Conservation (phyloP, 2,113 vertebrate genomes). For the Grammomys dolichurus region DNA sequence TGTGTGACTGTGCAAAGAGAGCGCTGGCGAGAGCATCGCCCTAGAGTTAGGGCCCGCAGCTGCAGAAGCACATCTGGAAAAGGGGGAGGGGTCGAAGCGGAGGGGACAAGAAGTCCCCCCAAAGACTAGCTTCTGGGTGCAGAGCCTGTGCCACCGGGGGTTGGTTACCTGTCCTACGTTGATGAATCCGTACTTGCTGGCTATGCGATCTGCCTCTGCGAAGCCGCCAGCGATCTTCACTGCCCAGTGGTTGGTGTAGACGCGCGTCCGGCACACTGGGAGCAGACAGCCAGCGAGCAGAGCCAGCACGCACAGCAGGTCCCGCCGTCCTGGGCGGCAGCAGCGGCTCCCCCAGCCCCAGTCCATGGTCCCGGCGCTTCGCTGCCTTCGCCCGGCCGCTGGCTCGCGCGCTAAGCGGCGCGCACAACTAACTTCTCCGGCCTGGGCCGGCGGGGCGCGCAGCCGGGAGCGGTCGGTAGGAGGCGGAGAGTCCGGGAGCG, state of each 20-base stretch:
- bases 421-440: conserved; percentile 83
- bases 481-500: conserved; percentile 72
- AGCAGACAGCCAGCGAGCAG: conserved; percentile 92
- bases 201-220: conserved; percentile 94
- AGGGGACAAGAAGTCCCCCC: conserved; percentile 34
- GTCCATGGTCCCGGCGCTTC: conserved; percentile 89
- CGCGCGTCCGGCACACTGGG: conserved; percentile 92
- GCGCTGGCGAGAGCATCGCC: neutral
- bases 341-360: conserved; percentile 90
- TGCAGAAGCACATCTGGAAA: conserved; percentile 78
- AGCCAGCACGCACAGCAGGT: conserved; percentile 92
- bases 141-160: neutral
- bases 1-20: neutral
- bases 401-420: conserved; percentile 62
- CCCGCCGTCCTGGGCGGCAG: conserved; percentile 86
- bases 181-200: conserved; percentile 96
- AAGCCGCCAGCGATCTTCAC: conserved; percentile 94
- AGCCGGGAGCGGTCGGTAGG: conserved; percentile 75
- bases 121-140: neutral
- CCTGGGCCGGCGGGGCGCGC: conserved; percentile 79
- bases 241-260: conserved; percentile 99
- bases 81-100: conserved; percentile 17
- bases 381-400: neutral
- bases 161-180: conserved; percentile 97
- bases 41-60: conserved; percentile 65